Conservation (phyloP, 2,797 vertebrate genomes). For the Bryconaethiops microstoma region DNA sequence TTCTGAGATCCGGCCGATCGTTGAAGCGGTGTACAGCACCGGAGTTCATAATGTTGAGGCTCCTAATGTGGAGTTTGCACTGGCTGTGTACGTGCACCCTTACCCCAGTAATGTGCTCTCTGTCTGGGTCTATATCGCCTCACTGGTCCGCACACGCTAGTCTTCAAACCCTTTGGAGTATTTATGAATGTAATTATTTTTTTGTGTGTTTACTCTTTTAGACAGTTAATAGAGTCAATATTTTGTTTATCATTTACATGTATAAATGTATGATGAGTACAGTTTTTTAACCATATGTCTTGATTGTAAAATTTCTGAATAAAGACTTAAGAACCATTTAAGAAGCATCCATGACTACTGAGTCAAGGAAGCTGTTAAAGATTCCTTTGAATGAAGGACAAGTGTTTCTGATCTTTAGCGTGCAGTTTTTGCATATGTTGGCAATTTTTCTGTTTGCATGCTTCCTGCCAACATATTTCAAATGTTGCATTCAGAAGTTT, state of each 20-base stretch:
- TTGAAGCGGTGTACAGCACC: constrained; percentile 92
- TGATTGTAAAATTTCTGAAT: too few species aligned
- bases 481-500: too few species aligned
- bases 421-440: too few species aligned
- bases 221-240: too few species aligned
- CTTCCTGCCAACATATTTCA: too few species aligned
- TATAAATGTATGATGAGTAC: not conserved
- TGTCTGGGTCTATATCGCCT: constrained; percentile 95
- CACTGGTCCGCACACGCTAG: constrained; percentile 80
- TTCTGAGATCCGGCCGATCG: constrained; percentile 86
- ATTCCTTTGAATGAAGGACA: too few species aligned
- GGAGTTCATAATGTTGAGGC: constrained; percentile 88
- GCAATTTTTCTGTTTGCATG: too few species aligned
- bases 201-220: not conserved
- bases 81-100: constrained; percentile 92
- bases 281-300: not conserved
- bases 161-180: not conserved
- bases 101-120: constrained; percentile 92
- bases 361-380: too few species aligned
- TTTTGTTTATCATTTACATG: not conserved
- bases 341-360: too few species aligned
- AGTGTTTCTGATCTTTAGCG: too few species aligned
- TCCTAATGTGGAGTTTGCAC: constrained; percentile 89
- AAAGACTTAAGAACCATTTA: too few species aligned
- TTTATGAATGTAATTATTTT: not conserved